phyloP scores from a whole-genome alignment of 2,888 invertebrate species.

The Lasioglossum malachurum region DNA sequence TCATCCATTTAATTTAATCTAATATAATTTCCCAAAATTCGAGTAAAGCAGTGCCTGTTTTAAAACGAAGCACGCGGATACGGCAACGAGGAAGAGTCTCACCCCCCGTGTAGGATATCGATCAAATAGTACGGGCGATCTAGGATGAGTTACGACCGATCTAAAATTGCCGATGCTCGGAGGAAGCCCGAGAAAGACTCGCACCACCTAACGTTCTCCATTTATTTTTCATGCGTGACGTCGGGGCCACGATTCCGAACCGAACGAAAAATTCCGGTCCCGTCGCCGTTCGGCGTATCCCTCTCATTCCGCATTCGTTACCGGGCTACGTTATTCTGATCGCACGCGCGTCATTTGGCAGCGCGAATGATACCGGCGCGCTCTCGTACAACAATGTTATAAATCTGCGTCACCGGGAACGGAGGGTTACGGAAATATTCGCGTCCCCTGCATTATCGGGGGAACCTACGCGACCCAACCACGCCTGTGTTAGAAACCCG shows the following conservation, averaged over 20 bases:
- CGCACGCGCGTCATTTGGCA: constrained; percentile 58
- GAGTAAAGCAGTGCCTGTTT: not conserved
- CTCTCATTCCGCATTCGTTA: constrained; percentile 29
- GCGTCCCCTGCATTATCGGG: constrained; percentile 33
- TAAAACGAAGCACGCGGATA: not conserved
- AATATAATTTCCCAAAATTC: not conserved
- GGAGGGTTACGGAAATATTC: constrained; percentile 56
- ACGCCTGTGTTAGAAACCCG: not conserved
- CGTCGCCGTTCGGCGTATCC: constrained; percentile 6
- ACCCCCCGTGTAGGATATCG: not conserved
- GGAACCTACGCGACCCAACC: constrained; percentile 24
- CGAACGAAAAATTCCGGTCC: constrained; percentile 20
- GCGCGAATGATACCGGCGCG: constrained; percentile 32
- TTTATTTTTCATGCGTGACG: constrained; percentile 26
- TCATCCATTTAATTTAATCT: no score
- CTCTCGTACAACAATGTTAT: constrained; percentile 59
- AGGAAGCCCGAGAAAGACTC: not conserved
- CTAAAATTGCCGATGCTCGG: constrained; percentile 7
- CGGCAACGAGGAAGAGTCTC: not conserved
- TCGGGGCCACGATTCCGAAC: not conserved
- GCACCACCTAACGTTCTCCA: not conserved
- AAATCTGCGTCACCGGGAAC: constrained; percentile 46
- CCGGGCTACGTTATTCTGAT: constrained; percentile 50
- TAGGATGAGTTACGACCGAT: constrained; percentile 13
- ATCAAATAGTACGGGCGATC: not conserved